phyloP scores from a whole-genome alignment of 2,797 vertebrate genomes.

The Sebastes taczanowskii region DNA sequence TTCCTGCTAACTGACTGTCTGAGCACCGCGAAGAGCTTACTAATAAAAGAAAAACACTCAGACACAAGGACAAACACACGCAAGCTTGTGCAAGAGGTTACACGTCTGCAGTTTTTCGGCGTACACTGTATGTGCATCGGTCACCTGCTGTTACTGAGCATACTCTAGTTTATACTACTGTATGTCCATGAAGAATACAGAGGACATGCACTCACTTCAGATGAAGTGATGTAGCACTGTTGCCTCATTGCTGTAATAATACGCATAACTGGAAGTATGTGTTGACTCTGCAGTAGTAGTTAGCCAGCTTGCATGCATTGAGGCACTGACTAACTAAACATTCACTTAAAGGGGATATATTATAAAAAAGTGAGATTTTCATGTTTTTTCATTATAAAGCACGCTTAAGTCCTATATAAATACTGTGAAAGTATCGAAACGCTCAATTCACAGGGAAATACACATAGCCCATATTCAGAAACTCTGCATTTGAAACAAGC shows the following conservation, averaged over 20 bases:
- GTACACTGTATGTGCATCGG: neutral
- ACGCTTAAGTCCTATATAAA: too few relatives aligned
- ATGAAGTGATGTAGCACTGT: neutral
- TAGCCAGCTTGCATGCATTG: neutral
- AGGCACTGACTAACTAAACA: neutral
- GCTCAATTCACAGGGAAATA: neutral
- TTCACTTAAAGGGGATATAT: neutral
- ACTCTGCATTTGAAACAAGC: too few relatives aligned
- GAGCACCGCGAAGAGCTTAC: neutral
- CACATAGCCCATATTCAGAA: too few relatives aligned
- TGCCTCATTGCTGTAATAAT: neutral
- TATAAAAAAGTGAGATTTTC: too few relatives aligned
- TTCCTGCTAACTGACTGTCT: constrained; percentile 31
- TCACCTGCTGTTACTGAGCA: neutral
- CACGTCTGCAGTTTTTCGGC: constrained; percentile 11
- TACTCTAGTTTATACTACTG: neutral
- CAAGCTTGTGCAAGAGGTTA: neutral
- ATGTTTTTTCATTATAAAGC: too few relatives aligned
- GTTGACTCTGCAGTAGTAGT: neutral
- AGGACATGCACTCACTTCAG: neutral
- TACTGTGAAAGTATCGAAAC: too few relatives aligned
- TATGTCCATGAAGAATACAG: neutral
- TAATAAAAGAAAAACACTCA: neutral
- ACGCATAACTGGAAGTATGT: neutral
- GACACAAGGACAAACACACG: neutral